phyloP scores from a whole-genome alignment of 2,113 vertebrate genomes.

The Notothenia rossii region DNA sequence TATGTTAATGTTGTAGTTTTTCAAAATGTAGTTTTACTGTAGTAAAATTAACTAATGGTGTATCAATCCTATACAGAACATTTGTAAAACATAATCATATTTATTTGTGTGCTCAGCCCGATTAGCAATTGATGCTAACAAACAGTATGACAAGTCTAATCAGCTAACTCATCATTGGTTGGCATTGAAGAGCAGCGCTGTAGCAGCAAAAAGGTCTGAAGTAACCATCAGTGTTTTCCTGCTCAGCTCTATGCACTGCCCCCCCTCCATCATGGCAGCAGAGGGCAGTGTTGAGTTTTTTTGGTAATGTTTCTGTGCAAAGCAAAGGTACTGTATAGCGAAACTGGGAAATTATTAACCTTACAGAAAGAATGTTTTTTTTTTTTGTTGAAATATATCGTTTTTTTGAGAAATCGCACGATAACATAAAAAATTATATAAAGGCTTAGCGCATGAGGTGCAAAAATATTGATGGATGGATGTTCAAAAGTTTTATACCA shows the following conservation, averaged over 20 bases:
- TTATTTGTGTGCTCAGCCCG: background rate
- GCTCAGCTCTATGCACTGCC: background rate
- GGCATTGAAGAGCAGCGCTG: background rate
- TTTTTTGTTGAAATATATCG: no score
- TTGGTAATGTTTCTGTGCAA: background rate
- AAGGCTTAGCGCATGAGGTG: no score
- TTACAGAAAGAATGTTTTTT: background rate
- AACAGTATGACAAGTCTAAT: background rate
- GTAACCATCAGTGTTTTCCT: background rate
- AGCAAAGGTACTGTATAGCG: background rate
- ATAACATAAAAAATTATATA: no score
- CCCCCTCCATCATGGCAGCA: constrained; percentile 50
- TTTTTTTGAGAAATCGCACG: no score
- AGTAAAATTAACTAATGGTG: no score
- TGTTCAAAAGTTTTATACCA: no score
- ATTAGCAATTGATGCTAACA: background rate
- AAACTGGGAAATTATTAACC: background rate
- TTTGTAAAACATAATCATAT: background rate
- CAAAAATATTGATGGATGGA: no score
- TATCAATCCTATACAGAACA: background rate
- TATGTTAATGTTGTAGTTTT: no score
- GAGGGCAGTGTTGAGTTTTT: constrained; percentile 76
- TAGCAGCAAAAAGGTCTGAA: background rate
- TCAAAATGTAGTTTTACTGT: no score
- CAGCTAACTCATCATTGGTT: background rate